phyloP scores from a whole-genome alignment of 2,113 vertebrate genomes.

The Bufo gargarizans region DNA sequence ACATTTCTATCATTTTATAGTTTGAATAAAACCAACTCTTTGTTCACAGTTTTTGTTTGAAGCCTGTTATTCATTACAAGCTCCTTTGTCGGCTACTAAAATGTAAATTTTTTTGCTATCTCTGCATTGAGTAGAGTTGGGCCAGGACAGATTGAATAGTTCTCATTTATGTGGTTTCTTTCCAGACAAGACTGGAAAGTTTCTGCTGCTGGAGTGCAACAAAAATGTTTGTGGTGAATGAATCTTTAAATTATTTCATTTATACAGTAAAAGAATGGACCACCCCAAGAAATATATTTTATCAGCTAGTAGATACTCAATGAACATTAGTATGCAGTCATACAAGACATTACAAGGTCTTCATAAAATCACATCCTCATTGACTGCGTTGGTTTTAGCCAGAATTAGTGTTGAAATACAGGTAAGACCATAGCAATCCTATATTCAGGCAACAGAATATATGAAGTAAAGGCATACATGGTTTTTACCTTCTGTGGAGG shows the following conservation, averaged over 20 bases:
- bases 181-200: constrained; percentile 20
- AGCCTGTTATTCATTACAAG: constrained; percentile 46
- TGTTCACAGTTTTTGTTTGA: constrained; percentile 50
- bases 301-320: not conserved
- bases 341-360: not conserved
- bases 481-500: too few species aligned
- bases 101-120: constrained; percentile 36
- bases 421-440: too few species aligned
- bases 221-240: not conserved
- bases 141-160: constrained; percentile 17
- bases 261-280: not conserved
- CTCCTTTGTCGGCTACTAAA: constrained; percentile 33
- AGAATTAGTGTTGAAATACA: too few species aligned
- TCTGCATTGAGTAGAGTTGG: constrained; percentile 2
- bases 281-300: not conserved
- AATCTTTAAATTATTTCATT: not conserved
- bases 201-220: not conserved
- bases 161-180: constrained; percentile 15
- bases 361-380: not conserved
- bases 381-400: not conserved
- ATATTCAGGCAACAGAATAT: too few species aligned
- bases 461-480: too few species aligned
- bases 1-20: constrained; percentile 33
- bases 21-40: constrained; percentile 29
- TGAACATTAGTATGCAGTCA: not conserved